These are phyloP conservation scores for Pseudonaja textilis DNA, from an alignment of 2,113 vertebrate species.

Conservation along the genomic window DNA sequence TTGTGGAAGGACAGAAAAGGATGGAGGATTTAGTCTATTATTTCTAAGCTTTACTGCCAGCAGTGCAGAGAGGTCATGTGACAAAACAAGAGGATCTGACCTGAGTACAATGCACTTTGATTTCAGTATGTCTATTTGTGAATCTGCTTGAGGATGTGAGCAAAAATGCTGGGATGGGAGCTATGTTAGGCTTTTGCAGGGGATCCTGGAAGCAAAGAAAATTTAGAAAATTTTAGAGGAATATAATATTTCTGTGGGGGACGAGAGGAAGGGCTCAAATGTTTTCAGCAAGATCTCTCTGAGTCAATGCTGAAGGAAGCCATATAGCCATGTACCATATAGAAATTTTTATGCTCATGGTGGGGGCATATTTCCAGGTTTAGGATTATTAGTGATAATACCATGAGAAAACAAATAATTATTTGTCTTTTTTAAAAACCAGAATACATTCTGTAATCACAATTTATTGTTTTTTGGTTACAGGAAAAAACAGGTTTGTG, in stretches of 20 bases:
- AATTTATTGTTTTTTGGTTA: background rate
- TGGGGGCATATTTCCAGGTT: background rate
- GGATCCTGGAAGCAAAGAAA: background rate
- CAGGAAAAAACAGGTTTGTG: background rate
- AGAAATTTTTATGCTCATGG: background rate
- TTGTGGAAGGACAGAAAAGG: too few species aligned
- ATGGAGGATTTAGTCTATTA: too few species aligned
- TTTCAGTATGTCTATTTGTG: background rate
- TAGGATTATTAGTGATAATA: background rate
- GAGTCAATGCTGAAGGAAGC: background rate
- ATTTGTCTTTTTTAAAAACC: background rate
- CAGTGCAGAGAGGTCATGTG: background rate
- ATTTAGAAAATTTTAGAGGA: background rate
- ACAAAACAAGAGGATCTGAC: background rate
- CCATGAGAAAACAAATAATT: background rate
- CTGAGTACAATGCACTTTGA: background rate
- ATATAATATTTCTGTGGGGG: too few species aligned
- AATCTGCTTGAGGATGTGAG: too few species aligned
- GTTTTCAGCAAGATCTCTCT: background rate
- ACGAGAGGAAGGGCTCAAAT: too few species aligned
- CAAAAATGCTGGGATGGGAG: too few species aligned
- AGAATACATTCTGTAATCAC: background rate
- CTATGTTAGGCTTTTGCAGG: too few species aligned
- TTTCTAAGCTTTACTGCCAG: background rate
- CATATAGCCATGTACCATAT: background rate